Base-by-base conservation (phyloP, 2,888 invertebrate genomes). In the Drosophila mimetica region DNA sequence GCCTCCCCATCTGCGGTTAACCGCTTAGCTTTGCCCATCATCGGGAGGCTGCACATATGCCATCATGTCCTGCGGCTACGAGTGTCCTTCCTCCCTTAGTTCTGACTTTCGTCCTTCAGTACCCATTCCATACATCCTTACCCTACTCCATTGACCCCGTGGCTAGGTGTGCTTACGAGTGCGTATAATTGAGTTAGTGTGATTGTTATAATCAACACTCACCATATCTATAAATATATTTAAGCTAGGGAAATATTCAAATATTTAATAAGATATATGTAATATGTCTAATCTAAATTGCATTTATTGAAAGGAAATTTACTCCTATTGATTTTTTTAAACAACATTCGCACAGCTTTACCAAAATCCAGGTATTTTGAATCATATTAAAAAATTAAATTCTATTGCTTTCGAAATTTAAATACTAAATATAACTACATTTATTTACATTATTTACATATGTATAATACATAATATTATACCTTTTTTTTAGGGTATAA, bases 111-210 rank as follows among this genome's bases (percentile, higher is more conserved):
- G 4, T 4, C 4, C 2, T 8, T 9, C 18, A 28, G 9, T 30
- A 46, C 28, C 30, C 3, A 1, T 42, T 18, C 32, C 18, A 37
- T 20, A 5, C 28, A 44, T 25, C 9, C 20, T 25, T 37, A 13
- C 25, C 2, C 0, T 18, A 9, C 9, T 14, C 20, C 48, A 2
- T 14, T 11, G 44, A 16, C 25, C 25, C 18, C 16, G 9, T 0
- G 2, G 28, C 32, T 65, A 52, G 32, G 47, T 47, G 65, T 76
- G 77, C 69, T 60, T 70, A 82, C 75, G 70, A 73, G 65, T 79
- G 86, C 75, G 77, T 72, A 69, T 87, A 86, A 83, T 88, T 83
- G 75, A 77, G 75, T 77, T 80, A 70, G 66, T 76, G 42, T 50
- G 71, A 76, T 75, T 83, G 76, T 74, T 65, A 52, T 73, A 78